A percentile compares a stretch with the other conserved stretches of the same genome.
Evolutionary conservation across 2,113 vertebrate genomes (phyloP).

Genomic region (Sisor rabdophorus): DNA sequence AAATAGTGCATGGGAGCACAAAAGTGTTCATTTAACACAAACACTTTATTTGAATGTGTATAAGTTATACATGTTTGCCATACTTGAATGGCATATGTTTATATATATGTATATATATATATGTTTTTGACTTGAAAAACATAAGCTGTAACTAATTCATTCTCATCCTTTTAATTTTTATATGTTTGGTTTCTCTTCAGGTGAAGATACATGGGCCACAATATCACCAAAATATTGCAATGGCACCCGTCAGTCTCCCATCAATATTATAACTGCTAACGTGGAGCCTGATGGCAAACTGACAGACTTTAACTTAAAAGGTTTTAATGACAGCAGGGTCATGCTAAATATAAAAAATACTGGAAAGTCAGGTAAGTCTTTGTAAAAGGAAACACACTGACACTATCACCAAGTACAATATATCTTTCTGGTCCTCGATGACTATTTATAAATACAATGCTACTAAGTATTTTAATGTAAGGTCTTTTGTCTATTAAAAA

Average conservation of each 20-base stretch:
- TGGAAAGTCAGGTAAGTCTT: constrained; percentile 27
- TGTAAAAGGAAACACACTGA: not conserved
- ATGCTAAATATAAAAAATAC: not conserved
- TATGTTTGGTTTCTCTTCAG: not conserved
- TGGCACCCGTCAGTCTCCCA: constrained; percentile 65
- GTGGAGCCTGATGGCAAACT: constrained; percentile 16
- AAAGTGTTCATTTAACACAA: too few relatives aligned
- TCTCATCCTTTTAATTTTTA: not conserved
- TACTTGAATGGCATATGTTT: too few relatives aligned
- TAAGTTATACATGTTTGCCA: not conserved
- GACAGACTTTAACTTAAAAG: constrained; percentile 48
- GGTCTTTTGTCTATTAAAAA: not conserved
- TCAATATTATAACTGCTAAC: constrained; percentile 55
- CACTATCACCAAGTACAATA: not conserved
- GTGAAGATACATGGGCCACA: constrained; percentile 43
- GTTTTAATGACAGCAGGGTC: constrained; percentile 25
- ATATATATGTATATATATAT: too few relatives aligned
- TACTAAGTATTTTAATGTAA: not conserved
- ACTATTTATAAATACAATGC: not conserved
- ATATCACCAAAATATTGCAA: constrained; percentile 39
- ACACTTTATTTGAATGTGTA: not conserved
- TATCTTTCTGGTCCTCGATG: not conserved
- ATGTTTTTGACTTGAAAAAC: not conserved
- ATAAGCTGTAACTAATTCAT: not conserved
- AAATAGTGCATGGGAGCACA: too few relatives aligned